Evolutionary conservation across 1,140 invertebrate species (phyloP).

Genomic region (Atta colombica): DNA sequence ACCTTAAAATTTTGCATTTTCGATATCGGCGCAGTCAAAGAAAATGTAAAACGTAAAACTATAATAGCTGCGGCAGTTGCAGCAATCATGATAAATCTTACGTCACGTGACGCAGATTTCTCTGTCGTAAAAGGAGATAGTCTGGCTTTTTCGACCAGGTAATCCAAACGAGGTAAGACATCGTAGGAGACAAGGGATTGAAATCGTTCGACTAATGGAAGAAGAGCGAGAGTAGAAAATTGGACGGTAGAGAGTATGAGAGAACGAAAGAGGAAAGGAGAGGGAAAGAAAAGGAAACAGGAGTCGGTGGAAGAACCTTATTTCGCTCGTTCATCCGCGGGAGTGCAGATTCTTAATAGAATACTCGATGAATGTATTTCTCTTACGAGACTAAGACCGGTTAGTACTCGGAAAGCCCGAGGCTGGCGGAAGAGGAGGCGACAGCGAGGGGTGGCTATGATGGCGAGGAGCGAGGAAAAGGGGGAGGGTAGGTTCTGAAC

Average conservation of each 20-base stretch:
- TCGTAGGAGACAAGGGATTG: constrained; percentile 59
- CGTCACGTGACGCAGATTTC: constrained; percentile 33
- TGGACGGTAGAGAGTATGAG: constrained; percentile 7
- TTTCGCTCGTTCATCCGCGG: constrained; percentile 78
- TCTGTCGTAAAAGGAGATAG: constrained; percentile 45
- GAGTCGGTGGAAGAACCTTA: constrained; percentile 74
- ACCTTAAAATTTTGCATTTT: not conserved
- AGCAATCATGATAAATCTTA: constrained; percentile 24
- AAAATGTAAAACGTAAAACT: not conserved
- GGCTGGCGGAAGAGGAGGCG: constrained; percentile 31
- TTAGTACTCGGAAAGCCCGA: constrained; percentile 63
- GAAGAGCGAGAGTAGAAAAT: constrained; percentile 60
- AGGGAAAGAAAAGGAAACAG: constrained; percentile 31
- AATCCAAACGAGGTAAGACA: constrained; percentile 67
- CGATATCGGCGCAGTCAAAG: not conserved
- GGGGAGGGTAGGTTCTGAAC: constrained; percentile 68
- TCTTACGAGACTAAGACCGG: constrained; percentile 78
- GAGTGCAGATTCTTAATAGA: constrained; percentile 82
- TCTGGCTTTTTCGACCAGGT: constrained; percentile 64
- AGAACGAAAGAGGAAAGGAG: not conserved
- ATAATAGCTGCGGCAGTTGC: not conserved
- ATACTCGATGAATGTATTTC: constrained; percentile 83
- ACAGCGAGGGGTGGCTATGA: constrained; percentile 38
- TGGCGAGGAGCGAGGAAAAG: constrained; percentile 29
- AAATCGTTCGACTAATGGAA: constrained; percentile 78